phyloP scores from a whole-genome alignment of 2,113 vertebrate species.

The Brachypteracias leptosomus region DNA sequence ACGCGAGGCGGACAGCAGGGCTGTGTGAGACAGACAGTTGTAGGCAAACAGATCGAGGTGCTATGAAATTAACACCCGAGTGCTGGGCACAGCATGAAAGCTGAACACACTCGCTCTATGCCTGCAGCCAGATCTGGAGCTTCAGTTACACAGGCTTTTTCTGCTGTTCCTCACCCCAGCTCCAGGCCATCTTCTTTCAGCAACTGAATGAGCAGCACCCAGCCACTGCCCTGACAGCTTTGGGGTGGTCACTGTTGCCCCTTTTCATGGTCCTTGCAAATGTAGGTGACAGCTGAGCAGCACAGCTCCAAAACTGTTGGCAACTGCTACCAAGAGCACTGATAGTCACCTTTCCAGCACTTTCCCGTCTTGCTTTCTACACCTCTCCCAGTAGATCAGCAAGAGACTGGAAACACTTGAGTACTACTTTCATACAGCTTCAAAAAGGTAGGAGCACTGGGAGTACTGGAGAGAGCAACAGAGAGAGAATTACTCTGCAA shows the following conservation, averaged over 20 bases:
- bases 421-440: background rate
- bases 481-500: background rate
- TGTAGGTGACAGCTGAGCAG: background rate
- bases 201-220: background rate
- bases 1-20: background rate
- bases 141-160: background rate
- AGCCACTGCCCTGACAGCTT: rapidly evolving
- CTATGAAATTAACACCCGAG: background rate
- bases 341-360: background rate
- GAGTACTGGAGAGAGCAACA: background rate
- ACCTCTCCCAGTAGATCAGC: background rate
- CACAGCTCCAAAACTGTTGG: background rate
- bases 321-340: background rate
- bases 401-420: background rate
- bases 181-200: background rate
- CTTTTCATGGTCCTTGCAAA: background rate
- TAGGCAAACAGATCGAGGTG: background rate
- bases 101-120: background rate
- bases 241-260: background rate
- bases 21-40: background rate
- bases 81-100: rapidly evolving
- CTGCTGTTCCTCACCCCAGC: background rate
- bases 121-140: background rate
- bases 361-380: background rate
- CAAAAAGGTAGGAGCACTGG: background rate